These are phyloP conservation scores for Vespertilio murinus DNA, from an alignment of 2,797 vertebrate genomes.

Conservation along the genomic window DNA sequence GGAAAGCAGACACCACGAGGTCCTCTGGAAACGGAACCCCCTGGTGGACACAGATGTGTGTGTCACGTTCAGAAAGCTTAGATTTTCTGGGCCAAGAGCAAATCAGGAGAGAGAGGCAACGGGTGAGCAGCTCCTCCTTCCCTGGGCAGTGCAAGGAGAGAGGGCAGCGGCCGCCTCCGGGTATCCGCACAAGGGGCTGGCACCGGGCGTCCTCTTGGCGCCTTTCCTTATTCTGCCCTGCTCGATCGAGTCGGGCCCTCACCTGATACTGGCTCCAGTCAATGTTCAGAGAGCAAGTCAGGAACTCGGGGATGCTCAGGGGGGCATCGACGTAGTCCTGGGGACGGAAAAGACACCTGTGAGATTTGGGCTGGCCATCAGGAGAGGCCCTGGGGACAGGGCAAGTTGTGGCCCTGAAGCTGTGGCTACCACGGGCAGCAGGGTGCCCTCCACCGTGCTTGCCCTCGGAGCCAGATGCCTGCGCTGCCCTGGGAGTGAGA, in stretches of 20 bases:
- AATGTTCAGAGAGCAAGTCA: conserved; percentile 93
- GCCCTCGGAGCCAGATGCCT: not conserved
- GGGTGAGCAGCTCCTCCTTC: not conserved
- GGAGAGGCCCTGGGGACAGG: not conserved
- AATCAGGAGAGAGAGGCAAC: not conserved
- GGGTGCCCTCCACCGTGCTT: not conserved
- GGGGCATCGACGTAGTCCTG: conserved; percentile 98
- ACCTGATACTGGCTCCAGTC: conserved; percentile 99
- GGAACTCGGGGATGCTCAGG: conserved; percentile 92
- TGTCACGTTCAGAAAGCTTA: conserved; percentile 30
- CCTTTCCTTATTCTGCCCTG: not conserved
- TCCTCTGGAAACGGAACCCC: conserved; percentile 56
- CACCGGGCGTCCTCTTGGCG: not conserved
- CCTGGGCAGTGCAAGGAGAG: not conserved
- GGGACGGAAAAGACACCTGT: conserved; percentile 48
- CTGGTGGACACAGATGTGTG: conserved; percentile 30
- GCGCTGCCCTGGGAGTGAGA: not conserved
- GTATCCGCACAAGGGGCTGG: not conserved
- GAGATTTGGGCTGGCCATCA: not conserved
- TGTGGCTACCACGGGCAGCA: not conserved
- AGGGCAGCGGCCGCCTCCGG: not conserved
- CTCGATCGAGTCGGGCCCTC: conserved; percentile 61
- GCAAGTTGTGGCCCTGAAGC: not conserved
- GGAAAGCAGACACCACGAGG: not conserved
- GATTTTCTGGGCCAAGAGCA: conserved; percentile 48